phyloP scores from a whole-genome alignment of 2,888 invertebrate genomes.

The Leptinotarsa juncta region DNA sequence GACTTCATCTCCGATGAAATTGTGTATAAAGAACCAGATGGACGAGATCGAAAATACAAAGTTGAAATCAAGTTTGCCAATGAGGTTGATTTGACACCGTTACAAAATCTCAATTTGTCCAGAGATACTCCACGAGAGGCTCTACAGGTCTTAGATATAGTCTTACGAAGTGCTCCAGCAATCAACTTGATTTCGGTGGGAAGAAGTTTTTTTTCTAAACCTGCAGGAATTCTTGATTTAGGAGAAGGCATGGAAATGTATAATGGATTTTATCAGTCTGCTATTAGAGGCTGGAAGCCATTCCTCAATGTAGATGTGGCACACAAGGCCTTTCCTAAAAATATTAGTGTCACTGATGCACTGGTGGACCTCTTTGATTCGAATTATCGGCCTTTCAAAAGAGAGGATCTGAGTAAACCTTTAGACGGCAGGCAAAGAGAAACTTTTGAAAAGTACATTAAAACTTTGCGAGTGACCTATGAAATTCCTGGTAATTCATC shows the following conservation, averaged over 20 bases:
- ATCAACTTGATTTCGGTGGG: conserved; percentile 57
- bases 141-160: conserved; percentile 86
- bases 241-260: conserved; percentile 87
- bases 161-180: conserved; percentile 75
- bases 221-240: conserved; percentile 68
- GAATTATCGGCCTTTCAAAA: conserved; percentile 16
- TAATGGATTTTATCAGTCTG: conserved; percentile 94
- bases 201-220: conserved; percentile 53
- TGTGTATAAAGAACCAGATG: conserved; percentile 39
- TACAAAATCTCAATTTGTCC: conserved; percentile 45
- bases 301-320: conserved; percentile 92
- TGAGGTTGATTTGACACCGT: conserved; percentile 65
- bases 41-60: conserved; percentile 44
- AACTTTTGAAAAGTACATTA: conserved; percentile 46
- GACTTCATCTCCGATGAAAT: conserved; percentile 44
- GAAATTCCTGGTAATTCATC: conserved; percentile 64
- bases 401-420: conserved; percentile 32
- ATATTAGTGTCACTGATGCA: conserved; percentile 66
- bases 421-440: conserved; percentile 45
- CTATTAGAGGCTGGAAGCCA: conserved; percentile 88
- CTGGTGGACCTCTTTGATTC: conserved; percentile 40
- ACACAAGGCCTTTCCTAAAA: conserved; percentile 81
- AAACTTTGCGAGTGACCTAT: conserved; percentile 64
- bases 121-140: conserved; percentile 69
- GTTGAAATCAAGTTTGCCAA: conserved; percentile 43